phyloP scores from a whole-genome alignment of 2,113 vertebrate genomes.

The Microcebus murinus region DNA sequence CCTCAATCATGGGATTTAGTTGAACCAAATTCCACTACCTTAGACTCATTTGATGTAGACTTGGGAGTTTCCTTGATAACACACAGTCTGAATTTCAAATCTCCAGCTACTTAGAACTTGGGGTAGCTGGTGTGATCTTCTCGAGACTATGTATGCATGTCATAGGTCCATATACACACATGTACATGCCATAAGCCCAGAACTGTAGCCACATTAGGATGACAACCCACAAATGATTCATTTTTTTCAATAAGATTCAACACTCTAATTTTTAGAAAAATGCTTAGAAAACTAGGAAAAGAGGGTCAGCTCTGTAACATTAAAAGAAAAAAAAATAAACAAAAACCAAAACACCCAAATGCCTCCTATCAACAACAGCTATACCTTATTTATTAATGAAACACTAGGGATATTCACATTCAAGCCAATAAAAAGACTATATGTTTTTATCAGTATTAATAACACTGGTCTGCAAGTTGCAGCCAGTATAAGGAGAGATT shows the following conservation, averaged over 20 bases:
- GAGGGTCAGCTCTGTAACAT: not conserved
- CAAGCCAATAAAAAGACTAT: not conserved
- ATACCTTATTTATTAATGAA: constrained; percentile 1
- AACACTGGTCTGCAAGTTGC: not conserved
- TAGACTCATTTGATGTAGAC: not conserved
- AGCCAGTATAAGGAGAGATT: not conserved
- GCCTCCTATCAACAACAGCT: not conserved
- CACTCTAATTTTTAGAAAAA: constrained; percentile 7
- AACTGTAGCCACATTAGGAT: not conserved
- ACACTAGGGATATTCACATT: not conserved
- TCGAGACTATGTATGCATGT: not conserved
- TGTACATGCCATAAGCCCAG: not conserved
- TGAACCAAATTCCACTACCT: not conserved
- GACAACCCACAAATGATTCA: not conserved
- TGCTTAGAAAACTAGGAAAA: not conserved
- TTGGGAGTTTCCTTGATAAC: not conserved
- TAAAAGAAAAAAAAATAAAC: not conserved
- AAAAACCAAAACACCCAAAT: too few relatives aligned
- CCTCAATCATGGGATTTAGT: not conserved
- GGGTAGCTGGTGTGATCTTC: not conserved
- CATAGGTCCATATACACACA: rapidly evolving
- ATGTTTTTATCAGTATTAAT: not conserved
- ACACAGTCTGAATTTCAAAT: not conserved
- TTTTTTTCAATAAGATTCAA: not conserved
- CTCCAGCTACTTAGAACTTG: not conserved